Evolutionary conservation across 2,113 vertebrate species (phyloP), one percentile per base, ranked within the genome.

Genomic region (Mirza zaza): DNA sequence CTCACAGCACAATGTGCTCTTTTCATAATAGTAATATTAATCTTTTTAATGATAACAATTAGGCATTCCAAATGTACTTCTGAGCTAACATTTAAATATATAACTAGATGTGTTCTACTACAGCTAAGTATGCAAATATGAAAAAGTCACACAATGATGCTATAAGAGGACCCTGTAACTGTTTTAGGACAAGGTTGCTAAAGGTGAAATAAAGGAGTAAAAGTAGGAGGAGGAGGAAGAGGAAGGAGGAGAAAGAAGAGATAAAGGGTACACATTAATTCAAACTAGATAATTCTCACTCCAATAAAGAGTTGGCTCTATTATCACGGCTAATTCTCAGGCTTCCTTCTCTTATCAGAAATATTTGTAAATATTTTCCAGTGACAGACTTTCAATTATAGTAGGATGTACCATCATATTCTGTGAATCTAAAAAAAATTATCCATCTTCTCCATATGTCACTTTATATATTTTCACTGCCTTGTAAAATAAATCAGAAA

Each of bases 41-140:
- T 84, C 80, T 80, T 90, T 91, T 96, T 21, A 77, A 82, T 90
- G 89, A 83, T 87, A 96, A 80, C 8, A 80, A 80, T 55, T 82
- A 68, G 7, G 12, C 18, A 59, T 76, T 97, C 90, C 67, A 83
- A 94, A 63, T 34, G 29, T 42, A 61, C 27, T 87, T 82, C 77
- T 21, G 50, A 90, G 80, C 67, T 86, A 68, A 90, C 67, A 65
- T 68, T 65, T 94, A 92, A 93, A 73, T 32, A 63, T 25, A 70
- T 27, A 82, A 52, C 50, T 61, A 76, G 32, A 27, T 63, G 61
- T 6, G 29, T 4, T 84, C 55, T 70, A 36, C 59, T 65, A 4
- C 12, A 70, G 65, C 80, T 61, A 83, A 70, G 50, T n/a, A 21
- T 34, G 21, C 75, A 91, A 55, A 80, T 36, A 45, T 9, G 55